Conservation (phyloP, 2,797 vertebrate genomes). For the Takifugu ocellatus region DNA sequence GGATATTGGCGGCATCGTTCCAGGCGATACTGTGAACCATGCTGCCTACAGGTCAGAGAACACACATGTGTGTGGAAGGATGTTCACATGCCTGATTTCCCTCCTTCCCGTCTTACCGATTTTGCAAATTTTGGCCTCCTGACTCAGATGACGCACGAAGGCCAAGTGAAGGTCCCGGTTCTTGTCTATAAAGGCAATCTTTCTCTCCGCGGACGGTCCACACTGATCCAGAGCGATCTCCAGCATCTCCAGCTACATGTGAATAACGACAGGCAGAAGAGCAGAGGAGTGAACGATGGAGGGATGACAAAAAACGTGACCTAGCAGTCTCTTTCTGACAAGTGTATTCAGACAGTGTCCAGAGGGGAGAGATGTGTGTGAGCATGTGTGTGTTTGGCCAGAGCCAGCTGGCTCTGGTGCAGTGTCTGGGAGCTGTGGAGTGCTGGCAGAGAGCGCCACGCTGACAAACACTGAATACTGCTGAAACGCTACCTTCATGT, state of each 20-base stretch:
- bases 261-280: conserved; percentile 30
- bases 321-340: conserved; percentile 24
- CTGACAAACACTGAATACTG: conserved; percentile 74
- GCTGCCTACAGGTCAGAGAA: conserved; percentile 73
- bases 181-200: conserved; percentile 94
- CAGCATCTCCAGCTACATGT: conserved; percentile 84
- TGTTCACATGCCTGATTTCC: not conserved
- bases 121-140: conserved; percentile 89
- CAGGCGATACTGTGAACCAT: conserved; percentile 94
- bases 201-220: conserved; percentile 86
- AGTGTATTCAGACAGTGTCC: conserved; percentile 13
- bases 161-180: conserved; percentile 93
- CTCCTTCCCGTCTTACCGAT: conserved; percentile 79
- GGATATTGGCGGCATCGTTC: conserved; percentile 89
- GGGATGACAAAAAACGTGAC: conserved; percentile 39
- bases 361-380: not conserved
- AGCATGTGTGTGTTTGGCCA: conserved; percentile 29
- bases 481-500: conserved; percentile 61
- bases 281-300: conserved; percentile 26
- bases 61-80: conserved; percentile 2
- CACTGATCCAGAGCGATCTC: conserved; percentile 93
- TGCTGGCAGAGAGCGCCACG: conserved; percentile 61
- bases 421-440: conserved; percentile 62
- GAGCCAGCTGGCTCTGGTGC: conserved; percentile 63
- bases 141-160: conserved; percentile 84